These are phyloP conservation scores for Branchinecta sandiegonensis DNA, from an alignment of 2,888 invertebrate genomes.

Conservation along the genomic window DNA sequence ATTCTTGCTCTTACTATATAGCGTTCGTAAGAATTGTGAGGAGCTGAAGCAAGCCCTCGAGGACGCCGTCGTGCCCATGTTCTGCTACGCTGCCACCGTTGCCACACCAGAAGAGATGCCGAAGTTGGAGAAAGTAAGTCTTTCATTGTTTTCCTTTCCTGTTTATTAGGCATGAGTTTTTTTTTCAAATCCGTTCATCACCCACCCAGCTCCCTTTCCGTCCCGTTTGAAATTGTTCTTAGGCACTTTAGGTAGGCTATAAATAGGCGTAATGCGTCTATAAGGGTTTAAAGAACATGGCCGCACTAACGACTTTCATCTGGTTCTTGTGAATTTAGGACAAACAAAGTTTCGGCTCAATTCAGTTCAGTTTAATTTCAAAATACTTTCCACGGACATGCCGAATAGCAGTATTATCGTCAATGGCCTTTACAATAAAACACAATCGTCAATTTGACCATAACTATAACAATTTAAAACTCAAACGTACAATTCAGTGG, in stretches of 20 bases:
- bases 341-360: too few relatives aligned
- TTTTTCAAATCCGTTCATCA: background rate
- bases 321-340: too few relatives aligned
- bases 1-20: constrained; percentile 38
- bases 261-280: too few relatives aligned
- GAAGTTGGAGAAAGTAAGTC: constrained; percentile 64
- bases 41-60: constrained; percentile 85
- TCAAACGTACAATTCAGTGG: too few relatives aligned
- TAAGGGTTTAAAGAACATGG: too few relatives aligned
- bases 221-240: background rate
- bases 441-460: too few relatives aligned
- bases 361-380: too few relatives aligned
- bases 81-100: constrained; percentile 78
- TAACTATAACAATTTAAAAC: too few relatives aligned
- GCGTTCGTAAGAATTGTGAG: constrained; percentile 87
- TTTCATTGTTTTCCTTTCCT: background rate
- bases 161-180: background rate
- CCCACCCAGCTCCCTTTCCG: background rate
- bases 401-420: too few relatives aligned
- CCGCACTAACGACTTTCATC: too few relatives aligned
- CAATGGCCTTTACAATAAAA: too few relatives aligned
- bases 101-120: constrained; percentile 68
- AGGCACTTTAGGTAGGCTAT: background rate
- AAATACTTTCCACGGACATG: too few relatives aligned
- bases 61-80: constrained; percentile 92